These are phyloP conservation scores for Mactra quadrangularis DNA, from an alignment of 1,140 invertebrate species.

Conservation along the genomic window DNA sequence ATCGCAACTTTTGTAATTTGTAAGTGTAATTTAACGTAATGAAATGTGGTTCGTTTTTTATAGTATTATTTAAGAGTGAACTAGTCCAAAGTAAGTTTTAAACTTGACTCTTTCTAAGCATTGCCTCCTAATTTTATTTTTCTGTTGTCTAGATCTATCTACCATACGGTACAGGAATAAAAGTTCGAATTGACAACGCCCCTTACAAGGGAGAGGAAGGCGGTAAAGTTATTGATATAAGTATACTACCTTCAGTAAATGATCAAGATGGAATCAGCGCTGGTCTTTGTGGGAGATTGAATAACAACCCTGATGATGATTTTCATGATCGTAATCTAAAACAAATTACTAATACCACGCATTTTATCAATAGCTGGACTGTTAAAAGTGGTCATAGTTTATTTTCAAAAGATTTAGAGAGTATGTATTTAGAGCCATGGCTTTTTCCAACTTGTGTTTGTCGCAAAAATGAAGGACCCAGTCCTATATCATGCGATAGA, in stretches of 20 bases:
- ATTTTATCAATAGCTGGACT: constrained; percentile 30
- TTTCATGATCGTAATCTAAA: constrained; percentile 17
- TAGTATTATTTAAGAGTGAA: no score
- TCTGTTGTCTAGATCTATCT: constrained; percentile 39
- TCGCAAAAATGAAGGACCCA: neutral
- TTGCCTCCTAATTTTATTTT: no score
- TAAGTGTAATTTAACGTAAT: no score
- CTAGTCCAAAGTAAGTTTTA: no score
- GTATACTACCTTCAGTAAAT: constrained; percentile 25
- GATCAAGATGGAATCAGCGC: constrained; percentile 31
- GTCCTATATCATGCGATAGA: neutral
- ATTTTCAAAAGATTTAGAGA: constrained; percentile 12
- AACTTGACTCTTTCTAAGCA: no score
- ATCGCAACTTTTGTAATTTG: no score
- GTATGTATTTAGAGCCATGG: constrained; percentile 10
- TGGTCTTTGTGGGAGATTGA: constrained; percentile 43
- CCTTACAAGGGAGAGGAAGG: constrained; percentile 36
- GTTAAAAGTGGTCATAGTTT: neutral
- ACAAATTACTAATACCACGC: neutral
- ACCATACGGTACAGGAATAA: constrained; percentile 44
- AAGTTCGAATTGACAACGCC: constrained; percentile 30
- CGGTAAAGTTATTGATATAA: constrained; percentile 37
- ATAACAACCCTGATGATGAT: constrained; percentile 21
- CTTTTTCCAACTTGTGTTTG: constrained; percentile 25
- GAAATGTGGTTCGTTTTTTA: no score